Evolutionary conservation across 2,888 invertebrate species (phyloP).

Genomic region (Alloscopus bannaensis): DNA sequence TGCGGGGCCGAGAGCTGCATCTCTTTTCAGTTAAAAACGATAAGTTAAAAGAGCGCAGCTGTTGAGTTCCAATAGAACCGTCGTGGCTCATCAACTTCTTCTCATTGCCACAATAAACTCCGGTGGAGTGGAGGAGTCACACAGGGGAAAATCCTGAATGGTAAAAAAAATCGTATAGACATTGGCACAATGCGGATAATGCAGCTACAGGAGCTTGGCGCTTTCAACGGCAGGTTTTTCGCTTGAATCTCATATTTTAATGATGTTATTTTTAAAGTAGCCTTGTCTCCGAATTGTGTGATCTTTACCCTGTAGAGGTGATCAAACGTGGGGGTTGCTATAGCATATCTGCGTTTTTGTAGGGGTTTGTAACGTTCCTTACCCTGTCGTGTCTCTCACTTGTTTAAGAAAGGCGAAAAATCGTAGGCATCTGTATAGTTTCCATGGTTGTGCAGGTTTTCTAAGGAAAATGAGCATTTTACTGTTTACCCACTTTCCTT

Average conservation of each 20-base stretch:
- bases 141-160: background rate
- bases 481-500: slow-evolving; percentile 11
- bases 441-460: background rate
- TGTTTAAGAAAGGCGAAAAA: no score
- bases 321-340: no score
- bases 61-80: slow-evolving; percentile 36
- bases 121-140: background rate
- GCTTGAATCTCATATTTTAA: slow-evolving; percentile 24
- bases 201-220: no score
- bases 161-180: background rate
- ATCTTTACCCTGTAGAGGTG: no score
- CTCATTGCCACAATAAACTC: slow-evolving; percentile 17
- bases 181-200: no score
- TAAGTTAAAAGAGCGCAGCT: slow-evolving; percentile 29
- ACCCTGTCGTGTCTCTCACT: no score
- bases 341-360: no score
- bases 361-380: no score
- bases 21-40: slow-evolving; percentile 10
- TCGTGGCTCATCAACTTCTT: slow-evolving; percentile 53
- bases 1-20: background rate
- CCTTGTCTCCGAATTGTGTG: background rate
- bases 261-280: slow-evolving; percentile 10
- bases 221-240: no score
- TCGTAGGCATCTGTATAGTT: no score
- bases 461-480: slow-evolving; percentile 1